These are phyloP conservation scores for Andrena marginata DNA, from an alignment of 2,888 invertebrate genomes.

Conservation along the genomic window DNA sequence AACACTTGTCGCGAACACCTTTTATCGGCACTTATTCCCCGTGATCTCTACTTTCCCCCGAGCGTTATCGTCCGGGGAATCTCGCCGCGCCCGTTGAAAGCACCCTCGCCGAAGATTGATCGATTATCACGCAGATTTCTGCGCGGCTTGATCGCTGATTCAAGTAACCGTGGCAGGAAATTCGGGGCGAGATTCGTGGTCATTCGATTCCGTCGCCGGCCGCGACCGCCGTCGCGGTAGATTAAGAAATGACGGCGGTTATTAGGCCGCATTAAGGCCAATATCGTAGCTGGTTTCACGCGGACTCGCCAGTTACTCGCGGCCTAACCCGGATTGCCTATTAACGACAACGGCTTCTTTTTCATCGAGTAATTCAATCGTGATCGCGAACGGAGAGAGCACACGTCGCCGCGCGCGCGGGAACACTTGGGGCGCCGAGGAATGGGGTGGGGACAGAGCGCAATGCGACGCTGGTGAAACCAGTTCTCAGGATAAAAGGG, in stretches of 20 bases:
- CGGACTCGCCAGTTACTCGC: not conserved
- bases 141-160: not conserved
- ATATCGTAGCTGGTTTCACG: conserved; percentile 42
- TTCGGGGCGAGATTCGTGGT: not conserved
- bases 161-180: not conserved
- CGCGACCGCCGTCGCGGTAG: not conserved
- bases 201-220: not conserved
- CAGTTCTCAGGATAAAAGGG: conserved; percentile 70
- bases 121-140: not conserved
- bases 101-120: not conserved
- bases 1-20: conserved; percentile 10
- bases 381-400: conserved; percentile 53
- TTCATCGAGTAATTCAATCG: conserved; percentile 64
- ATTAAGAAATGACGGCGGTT: conserved; percentile 41
- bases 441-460: conserved; percentile 52
- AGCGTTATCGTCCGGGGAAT: not conserved
- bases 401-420: not conserved
- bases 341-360: conserved; percentile 47
- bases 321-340: conserved; percentile 57
- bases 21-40: not conserved
- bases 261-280: conserved; percentile 62
- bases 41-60: not conserved
- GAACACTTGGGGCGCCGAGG: not conserved
- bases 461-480: conserved; percentile 71
- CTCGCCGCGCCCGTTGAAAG: not conserved